Percentiles rank a stretch among this genome's conserved stretches.
Conservation (phyloP, 2,113 vertebrate species). For the Eolophus roseicapilla region DNA sequence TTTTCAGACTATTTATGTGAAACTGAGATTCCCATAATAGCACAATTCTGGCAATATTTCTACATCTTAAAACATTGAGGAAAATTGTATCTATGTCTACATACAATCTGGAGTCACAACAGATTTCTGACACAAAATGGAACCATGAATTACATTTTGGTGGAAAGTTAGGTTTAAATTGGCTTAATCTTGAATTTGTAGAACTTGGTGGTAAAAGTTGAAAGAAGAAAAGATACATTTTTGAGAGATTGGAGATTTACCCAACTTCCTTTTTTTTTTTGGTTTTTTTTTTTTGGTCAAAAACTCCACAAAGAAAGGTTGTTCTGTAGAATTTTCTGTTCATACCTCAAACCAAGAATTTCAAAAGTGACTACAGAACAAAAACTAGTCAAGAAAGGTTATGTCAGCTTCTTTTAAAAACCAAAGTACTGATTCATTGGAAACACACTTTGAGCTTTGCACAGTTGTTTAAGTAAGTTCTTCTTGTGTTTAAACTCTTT, state of each 20-base stretch:
- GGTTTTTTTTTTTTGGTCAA: background rate
- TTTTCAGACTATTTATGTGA: background rate
- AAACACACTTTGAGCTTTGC: background rate
- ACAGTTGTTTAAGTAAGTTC: background rate
- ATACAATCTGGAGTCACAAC: background rate
- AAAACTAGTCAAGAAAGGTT: background rate
- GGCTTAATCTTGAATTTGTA: background rate
- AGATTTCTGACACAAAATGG: background rate
- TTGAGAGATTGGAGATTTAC: background rate
- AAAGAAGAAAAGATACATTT: background rate
- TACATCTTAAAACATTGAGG: background rate
- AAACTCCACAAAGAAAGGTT: background rate
- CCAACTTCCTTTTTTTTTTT: background rate
- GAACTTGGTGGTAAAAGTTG: background rate
- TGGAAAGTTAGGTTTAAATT: background rate
- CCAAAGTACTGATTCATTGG: background rate
- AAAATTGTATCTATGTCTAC: background rate
- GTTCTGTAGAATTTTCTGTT: background rate
- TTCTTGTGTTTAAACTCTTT: background rate
- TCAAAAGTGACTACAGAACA: background rate
- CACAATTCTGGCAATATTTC: background rate
- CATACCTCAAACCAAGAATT: background rate
- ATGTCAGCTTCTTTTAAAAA: background rate
- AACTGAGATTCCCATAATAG: background rate
- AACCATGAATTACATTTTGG: background rate